A percentile compares a stretch with the other conserved stretches of the same genome.
Conservation (phyloP, 37 sponge, comb jelly and placozoan genomes). For the Spongilla lacustris region DNA sequence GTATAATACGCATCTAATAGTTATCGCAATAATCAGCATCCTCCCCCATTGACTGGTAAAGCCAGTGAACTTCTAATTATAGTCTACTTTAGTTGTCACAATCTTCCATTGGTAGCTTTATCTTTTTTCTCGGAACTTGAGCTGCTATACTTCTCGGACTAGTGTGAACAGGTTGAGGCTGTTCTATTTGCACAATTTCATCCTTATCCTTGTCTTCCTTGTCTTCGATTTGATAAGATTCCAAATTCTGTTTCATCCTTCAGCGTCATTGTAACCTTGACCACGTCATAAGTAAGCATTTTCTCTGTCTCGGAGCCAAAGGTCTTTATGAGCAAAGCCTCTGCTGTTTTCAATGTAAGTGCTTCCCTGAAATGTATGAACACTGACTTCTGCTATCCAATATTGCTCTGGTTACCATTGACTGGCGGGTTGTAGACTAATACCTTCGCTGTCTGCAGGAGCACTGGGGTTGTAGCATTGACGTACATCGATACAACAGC, state of each 20-base stretch:
- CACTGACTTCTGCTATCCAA: background rate
- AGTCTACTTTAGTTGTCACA: too few relatives aligned
- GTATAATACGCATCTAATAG: too few relatives aligned
- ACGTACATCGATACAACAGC: background rate
- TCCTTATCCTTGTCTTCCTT: too few relatives aligned
- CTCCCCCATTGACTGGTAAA: too few relatives aligned
- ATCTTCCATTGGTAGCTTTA: too few relatives aligned
- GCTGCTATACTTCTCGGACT: too few relatives aligned
- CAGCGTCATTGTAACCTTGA: background rate
- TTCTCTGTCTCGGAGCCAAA: conserved; percentile 1
- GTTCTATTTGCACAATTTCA: too few relatives aligned
- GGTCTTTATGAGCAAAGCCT: background rate
- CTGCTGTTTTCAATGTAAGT: background rate
- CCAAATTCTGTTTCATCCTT: background rate
- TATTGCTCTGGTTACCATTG: background rate
- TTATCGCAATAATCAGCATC: too few relatives aligned
- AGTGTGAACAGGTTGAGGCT: too few relatives aligned
- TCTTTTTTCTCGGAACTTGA: too few relatives aligned
- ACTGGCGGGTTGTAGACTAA: conserved; percentile 12
- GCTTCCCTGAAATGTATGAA: background rate
- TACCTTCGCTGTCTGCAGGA: conserved; percentile 9
- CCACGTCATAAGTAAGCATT: background rate
- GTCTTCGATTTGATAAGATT: too few relatives aligned
- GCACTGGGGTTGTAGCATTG: background rate
- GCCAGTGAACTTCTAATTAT: too few relatives aligned